Conservation (phyloP, 2,888 invertebrate genomes). For the Odontomyia ornata region DNA sequence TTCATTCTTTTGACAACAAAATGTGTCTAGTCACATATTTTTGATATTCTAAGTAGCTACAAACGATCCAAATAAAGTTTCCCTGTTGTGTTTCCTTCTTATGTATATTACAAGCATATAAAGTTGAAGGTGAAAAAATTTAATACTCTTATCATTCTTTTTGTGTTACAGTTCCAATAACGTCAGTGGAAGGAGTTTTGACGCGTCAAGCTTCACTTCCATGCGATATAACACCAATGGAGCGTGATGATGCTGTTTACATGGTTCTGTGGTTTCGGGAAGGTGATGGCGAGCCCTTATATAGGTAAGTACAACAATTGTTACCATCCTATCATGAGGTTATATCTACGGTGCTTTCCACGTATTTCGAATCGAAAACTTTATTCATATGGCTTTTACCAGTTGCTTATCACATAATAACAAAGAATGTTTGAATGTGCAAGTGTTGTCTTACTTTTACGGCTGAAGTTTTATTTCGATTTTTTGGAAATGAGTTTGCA, state of each 20-base stretch:
- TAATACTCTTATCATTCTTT: slow-evolving; percentile 4
- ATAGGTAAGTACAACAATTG: slow-evolving; percentile 71
- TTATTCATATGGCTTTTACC: neutral
- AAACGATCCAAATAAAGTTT: neutral
- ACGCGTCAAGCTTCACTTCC: slow-evolving; percentile 85
- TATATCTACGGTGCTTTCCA: neutral
- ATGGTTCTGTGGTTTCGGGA: slow-evolving; percentile 93
- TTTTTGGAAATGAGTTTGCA: too few relatives aligned
- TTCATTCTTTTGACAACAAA: too few relatives aligned
- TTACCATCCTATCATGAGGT: slow-evolving; percentile 36
- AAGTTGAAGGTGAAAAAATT: neutral
- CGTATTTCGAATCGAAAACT: slow-evolving; percentile 10
- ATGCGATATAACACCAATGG: slow-evolving; percentile 83
- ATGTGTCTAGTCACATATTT: neutral
- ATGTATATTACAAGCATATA: neutral
- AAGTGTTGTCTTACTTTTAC: too few relatives aligned
- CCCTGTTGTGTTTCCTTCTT: neutral
- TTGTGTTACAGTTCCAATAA: slow-evolving; percentile 74
- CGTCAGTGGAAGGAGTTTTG: slow-evolving; percentile 82
- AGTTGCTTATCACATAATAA: slow-evolving; percentile 9
- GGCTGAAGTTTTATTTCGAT: too few relatives aligned
- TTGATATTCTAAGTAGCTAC: neutral
- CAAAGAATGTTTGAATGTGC: neutral
- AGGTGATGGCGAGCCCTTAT: slow-evolving; percentile 82
- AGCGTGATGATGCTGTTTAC: slow-evolving; percentile 81